Base-by-base conservation (phyloP, 2,888 invertebrate species). In the Drosophila peninsularis region DNA sequence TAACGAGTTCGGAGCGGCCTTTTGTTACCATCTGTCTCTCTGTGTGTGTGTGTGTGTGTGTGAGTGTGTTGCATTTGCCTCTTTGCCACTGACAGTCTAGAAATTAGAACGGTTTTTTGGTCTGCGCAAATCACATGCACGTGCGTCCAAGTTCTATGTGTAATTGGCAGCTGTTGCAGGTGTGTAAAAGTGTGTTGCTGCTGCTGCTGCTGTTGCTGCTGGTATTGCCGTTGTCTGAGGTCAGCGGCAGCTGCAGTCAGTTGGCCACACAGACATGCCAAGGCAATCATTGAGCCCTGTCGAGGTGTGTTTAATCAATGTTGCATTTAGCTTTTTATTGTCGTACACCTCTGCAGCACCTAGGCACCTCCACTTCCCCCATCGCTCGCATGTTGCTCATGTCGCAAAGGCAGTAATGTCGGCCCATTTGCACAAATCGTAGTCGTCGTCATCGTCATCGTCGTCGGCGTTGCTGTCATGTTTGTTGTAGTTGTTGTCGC, bases 81-180 rank as follows among this genome's bases (percentile, higher is more conserved):
- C 80, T 88, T 79, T 80, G 70, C 87, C 71, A 70, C 83, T 88
- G 88, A 88, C 83, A 83, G 86, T 85, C 88, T 86, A 82, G 86
- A 88, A 88, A 83, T 83, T 83, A 88, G 83, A 83, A 88, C 88
- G 88, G 83, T 88, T 82, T 56, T 80, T 86, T 80, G 78, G 71
- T 78, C 75, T 71, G 71, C 67, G 47, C 54, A 85, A 83, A 83
- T 83, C 83, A 88, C 88, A 83, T 88, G 88, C 83, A 88, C 83
- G 88, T 88, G 83, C 64, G 62, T 56, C 34, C 53, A 60, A 27
- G 37, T 41, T 76, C 53, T 67, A n/a, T 58, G 68, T 65, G 54
- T 73, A 77, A 72, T 82, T 85, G 74, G 77, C 82, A 55, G 41
- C 76, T 68, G 76, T 42, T 69, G 71, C 80, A 81, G 76, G 86